A percentile compares a stretch with the other conserved stretches of the same genome.
phyloP scores from a whole-genome alignment of 2,888 invertebrate species.

The Leptinotarsa haldemani region DNA sequence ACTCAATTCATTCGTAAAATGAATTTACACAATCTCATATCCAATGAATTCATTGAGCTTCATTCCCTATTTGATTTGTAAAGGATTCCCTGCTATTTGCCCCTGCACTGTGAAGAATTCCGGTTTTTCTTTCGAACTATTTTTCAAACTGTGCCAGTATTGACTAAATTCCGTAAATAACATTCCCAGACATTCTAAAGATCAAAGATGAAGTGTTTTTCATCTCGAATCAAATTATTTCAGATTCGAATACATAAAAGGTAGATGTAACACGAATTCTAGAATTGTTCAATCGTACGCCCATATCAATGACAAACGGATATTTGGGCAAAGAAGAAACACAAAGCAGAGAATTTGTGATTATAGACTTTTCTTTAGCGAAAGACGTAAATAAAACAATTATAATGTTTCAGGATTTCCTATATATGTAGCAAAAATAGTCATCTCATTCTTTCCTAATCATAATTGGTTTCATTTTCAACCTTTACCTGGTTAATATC shows the following conservation, averaged over 20 bases:
- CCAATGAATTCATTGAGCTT: too few species aligned
- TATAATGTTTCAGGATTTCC: background rate
- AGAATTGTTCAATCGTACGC: conserved; percentile 6
- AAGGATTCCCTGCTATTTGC: background rate
- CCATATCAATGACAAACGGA: background rate
- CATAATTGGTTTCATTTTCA: too few species aligned
- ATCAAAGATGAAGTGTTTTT: conserved; percentile 1
- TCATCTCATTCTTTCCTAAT: background rate
- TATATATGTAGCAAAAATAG: background rate
- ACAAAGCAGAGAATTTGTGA: background rate
- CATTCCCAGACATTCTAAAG: background rate
- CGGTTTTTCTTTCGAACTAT: background rate
- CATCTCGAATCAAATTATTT: background rate
- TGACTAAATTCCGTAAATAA: background rate
- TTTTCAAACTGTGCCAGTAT: background rate
- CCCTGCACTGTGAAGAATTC: background rate
- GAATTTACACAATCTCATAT: too few species aligned
- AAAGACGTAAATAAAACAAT: background rate
- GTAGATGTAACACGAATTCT: background rate
- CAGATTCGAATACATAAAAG: background rate
- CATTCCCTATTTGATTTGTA: too few species aligned
- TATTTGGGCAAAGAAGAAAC: too few species aligned
- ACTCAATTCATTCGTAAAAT: too few species aligned
- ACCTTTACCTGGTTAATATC: too few species aligned
- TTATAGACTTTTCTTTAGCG: background rate